phyloP scores from a whole-genome alignment of 2,888 invertebrate species.

The Euclidia mi region DNA sequence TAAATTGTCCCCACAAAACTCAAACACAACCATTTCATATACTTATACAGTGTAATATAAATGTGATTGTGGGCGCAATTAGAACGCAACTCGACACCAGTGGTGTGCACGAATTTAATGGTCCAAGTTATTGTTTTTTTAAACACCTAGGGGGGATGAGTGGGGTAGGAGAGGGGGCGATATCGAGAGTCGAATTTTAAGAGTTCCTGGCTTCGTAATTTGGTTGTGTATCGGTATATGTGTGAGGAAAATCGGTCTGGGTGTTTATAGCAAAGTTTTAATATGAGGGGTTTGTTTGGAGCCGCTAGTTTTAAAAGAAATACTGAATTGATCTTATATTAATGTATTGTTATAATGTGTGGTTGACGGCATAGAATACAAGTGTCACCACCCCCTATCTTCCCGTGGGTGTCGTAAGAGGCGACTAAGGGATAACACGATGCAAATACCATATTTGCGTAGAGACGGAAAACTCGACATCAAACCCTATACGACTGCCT shows the following conservation, averaged over 20 bases:
- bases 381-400: too few species aligned
- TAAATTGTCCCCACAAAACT: background rate
- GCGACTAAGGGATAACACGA: too few species aligned
- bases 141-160: constrained; percentile 50
- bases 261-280: too few species aligned
- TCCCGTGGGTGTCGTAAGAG: too few species aligned
- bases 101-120: constrained; percentile 87
- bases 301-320: too few species aligned
- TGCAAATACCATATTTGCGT: too few species aligned
- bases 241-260: constrained; percentile 16
- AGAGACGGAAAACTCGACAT: too few species aligned
- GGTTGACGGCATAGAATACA: too few species aligned
- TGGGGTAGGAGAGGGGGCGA: constrained; percentile 25
- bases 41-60: constrained; percentile 61
- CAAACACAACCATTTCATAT: constrained; percentile 10
- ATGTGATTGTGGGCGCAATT: constrained; percentile 82
- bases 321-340: too few species aligned
- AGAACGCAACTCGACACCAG: constrained; percentile 72
- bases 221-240: constrained; percentile 39
- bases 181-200: constrained; percentile 45
- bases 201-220: constrained; percentile 41
- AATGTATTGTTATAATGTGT: too few species aligned
- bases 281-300: too few species aligned
- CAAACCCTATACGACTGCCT: too few species aligned
- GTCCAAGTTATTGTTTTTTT: constrained; percentile 85